Percentiles rank a stretch among this genome's conserved stretches.
phyloP scores from a whole-genome alignment of 2,888 invertebrate species.

The Cloeon dipterum region DNA sequence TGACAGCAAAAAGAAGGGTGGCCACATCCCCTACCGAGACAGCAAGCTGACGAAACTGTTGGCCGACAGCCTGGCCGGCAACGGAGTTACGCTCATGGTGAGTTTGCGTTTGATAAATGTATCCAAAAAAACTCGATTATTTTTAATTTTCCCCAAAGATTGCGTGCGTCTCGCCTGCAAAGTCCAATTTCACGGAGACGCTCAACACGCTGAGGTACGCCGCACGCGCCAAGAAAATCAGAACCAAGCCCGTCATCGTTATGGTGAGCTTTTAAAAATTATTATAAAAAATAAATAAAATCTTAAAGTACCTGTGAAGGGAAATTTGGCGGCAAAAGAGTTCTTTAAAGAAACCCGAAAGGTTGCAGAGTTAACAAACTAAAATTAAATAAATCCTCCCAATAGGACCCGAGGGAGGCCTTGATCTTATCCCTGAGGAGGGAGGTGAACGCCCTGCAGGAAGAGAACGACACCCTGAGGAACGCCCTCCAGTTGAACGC shows the following conservation, averaged over 20 bases:
- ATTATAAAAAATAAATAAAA: neutral
- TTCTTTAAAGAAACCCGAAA: too few relatives aligned
- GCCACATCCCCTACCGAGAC: conserved; percentile 85
- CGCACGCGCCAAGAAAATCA: conserved; percentile 74
- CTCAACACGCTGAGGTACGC: conserved; percentile 83
- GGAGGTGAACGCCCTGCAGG: conserved; percentile 62
- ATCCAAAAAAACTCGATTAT: neutral
- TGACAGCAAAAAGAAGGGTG: conserved; percentile 44
- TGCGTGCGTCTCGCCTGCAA: conserved; percentile 80
- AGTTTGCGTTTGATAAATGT: conserved; percentile 12
- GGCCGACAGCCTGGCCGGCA: conserved; percentile 82
- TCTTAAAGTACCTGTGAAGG: neutral
- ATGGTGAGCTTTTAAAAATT: conserved; percentile 37
- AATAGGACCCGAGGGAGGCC: conserved; percentile 78
- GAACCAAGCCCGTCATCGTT: conserved; percentile 77
- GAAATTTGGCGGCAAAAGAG: too few relatives aligned
- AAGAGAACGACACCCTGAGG: conserved; percentile 71
- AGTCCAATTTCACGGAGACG: conserved; percentile 65
- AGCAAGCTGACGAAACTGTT: conserved; percentile 82
- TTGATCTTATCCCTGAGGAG: conserved; percentile 70
- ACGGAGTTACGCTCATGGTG: conserved; percentile 87
- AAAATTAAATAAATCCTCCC: too few relatives aligned
- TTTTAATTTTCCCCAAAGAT: too few relatives aligned
- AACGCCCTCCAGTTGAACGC: conserved; percentile 38
- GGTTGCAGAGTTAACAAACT: too few relatives aligned